Conservation (phyloP, 2,888 invertebrate species). For the Pheosia tremula region DNA sequence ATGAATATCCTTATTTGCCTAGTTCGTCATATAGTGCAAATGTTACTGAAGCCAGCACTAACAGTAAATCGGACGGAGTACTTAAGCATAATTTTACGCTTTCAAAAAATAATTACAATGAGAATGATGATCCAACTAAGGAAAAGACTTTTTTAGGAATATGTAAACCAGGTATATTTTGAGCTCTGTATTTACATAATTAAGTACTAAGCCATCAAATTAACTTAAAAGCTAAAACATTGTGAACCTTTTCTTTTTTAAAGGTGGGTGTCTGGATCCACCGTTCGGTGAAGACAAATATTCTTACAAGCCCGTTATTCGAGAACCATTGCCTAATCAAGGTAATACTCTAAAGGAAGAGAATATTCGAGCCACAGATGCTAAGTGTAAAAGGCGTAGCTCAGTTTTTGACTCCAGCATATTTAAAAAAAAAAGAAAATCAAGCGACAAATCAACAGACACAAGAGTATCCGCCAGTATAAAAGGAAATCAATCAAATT, state of each 20-base stretch:
- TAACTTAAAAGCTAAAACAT: background rate
- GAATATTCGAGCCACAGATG: background rate
- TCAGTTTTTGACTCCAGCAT: constrained; percentile 33
- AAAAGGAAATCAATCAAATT: constrained; percentile 24
- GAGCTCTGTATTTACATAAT: constrained; percentile 23
- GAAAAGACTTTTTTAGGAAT: constrained; percentile 61
- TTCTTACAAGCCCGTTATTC: constrained; percentile 47
- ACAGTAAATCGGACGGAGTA: constrained; percentile 38
- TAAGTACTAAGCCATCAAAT: background rate
- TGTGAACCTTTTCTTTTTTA: constrained; percentile 19
- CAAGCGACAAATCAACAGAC: constrained; percentile 20
- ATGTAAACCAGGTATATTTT: constrained; percentile 64
- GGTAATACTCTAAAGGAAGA: constrained; percentile 10
- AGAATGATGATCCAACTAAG: constrained; percentile 20
- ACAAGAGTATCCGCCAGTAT: constrained; percentile 11
- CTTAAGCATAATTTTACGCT: constrained; percentile 40
- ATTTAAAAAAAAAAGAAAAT: constrained; percentile 33
- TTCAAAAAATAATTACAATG: constrained; percentile 38
- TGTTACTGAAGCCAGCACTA: constrained; percentile 14
- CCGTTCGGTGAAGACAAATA: constrained; percentile 71
- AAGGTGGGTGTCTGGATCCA: constrained; percentile 77
- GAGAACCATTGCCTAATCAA: constrained; percentile 9
- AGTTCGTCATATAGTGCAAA: constrained; percentile 30
- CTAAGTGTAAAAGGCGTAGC: constrained; percentile 17
- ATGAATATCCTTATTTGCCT: constrained; percentile 52